These are phyloP conservation scores for Calliopsis andreniformis DNA, from an alignment of 1,140 invertebrate genomes.

Conservation along the genomic window DNA sequence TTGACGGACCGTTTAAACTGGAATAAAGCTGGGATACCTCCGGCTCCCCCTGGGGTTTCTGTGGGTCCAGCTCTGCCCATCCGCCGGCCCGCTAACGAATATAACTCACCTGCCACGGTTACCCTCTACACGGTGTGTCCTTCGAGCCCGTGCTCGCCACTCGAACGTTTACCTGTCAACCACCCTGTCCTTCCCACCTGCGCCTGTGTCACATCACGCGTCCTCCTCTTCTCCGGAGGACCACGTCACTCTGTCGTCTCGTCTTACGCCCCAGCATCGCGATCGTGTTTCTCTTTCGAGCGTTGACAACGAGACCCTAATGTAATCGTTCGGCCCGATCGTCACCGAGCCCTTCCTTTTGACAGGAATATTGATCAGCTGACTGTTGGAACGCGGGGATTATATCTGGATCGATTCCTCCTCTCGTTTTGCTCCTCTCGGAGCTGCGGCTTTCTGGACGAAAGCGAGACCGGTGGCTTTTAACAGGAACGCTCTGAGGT, in stretches of 20 bases:
- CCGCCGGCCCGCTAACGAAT: conserved; percentile 67
- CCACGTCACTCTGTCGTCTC: conserved; percentile 9
- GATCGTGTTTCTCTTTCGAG: conserved; percentile 23
- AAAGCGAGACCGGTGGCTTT: background rate
- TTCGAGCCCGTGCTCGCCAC: conserved; percentile 24
- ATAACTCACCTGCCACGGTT: conserved; percentile 75
- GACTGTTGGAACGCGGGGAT: conserved; percentile 13
- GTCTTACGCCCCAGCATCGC: conserved; percentile 32
- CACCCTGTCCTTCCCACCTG: background rate
- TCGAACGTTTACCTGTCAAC: conserved; percentile 44
- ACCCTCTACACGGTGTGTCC: conserved; percentile 26
- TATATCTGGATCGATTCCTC: background rate
- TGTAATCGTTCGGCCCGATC: conserved; percentile 36
- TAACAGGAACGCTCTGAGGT: background rate
- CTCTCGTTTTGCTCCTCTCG: background rate
- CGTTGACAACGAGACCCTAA: conserved; percentile 22
- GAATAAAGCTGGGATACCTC: conserved; percentile 76
- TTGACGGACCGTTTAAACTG: conserved; percentile 81
- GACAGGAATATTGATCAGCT: conserved; percentile 33
- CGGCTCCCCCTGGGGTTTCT: conserved; percentile 63
- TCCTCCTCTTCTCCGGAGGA: background rate
- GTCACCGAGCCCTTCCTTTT: background rate
- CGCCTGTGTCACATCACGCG: background rate
- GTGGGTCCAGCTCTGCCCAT: conserved; percentile 40
- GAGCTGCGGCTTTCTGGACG: too few relatives aligned